These are phyloP conservation scores for Aleadryas rufinucha DNA, from an alignment of 2,113 vertebrate genomes.

Conservation along the genomic window DNA sequence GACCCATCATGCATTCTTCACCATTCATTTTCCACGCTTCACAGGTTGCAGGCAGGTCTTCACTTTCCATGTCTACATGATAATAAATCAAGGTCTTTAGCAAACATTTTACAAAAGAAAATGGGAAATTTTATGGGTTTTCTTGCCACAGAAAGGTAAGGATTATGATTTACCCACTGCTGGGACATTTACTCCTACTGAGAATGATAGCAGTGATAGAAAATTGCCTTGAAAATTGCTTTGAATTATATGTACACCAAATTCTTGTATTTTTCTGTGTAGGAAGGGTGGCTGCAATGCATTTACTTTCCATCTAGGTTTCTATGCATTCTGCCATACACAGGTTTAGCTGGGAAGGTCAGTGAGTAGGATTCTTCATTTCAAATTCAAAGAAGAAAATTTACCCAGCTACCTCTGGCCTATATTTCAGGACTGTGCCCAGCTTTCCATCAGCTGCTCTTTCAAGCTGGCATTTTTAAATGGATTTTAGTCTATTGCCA, in stretches of 20 bases:
- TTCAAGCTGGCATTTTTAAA: not conserved
- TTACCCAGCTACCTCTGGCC: not conserved
- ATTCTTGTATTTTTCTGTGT: not conserved
- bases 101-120: not conserved
- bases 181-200: not conserved
- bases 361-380: not conserved
- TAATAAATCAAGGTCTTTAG: not conserved
- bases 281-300: not conserved
- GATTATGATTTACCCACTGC: not conserved
- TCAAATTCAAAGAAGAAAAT: not conserved
- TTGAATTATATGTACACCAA: not conserved
- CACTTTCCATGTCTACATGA: not conserved
- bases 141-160: not conserved
- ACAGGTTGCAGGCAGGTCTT: not conserved
- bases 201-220: not conserved
- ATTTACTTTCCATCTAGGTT: not conserved
- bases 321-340: not conserved
- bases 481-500: not conserved
- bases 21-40: not conserved
- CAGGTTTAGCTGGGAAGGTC: not conserved
- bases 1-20: conserved; percentile 25
- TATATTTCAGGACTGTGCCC: not conserved
- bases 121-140: not conserved
- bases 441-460: not conserved
- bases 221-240: conserved; percentile 12